These are phyloP conservation scores for Diplosoma virens DNA, from an alignment of 23 tunicate genomes.

Conservation along the genomic window DNA sequence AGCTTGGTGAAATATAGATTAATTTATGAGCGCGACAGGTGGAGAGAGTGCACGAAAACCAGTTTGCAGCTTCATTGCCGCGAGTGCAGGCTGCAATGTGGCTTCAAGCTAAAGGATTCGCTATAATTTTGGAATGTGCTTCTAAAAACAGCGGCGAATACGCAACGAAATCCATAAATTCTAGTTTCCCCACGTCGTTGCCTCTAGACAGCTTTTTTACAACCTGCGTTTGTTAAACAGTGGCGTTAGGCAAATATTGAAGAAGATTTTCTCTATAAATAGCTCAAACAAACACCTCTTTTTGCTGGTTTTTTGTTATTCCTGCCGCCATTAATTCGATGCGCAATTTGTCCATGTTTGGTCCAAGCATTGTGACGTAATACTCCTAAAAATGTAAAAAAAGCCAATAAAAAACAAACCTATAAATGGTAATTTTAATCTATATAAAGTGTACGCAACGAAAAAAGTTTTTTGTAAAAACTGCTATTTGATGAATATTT, in stretches of 20 bases:
- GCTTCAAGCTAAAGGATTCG: conserved; percentile 61
- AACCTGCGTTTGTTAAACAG: too few relatives aligned
- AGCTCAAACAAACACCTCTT: conserved; percentile 30
- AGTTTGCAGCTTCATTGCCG: too few relatives aligned
- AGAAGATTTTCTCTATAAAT: conserved; percentile 1
- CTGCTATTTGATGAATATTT: background rate
- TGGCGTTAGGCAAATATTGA: too few relatives aligned
- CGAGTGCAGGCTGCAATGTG: too few relatives aligned
- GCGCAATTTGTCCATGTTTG: conserved; percentile 41
- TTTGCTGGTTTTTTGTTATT: conserved; percentile 32
- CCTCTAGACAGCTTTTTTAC: conserved; percentile 65
- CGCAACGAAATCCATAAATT: conserved; percentile 74
- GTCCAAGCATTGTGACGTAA: conserved; percentile 54
- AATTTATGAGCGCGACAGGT: too few relatives aligned
- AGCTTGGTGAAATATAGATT: background rate
- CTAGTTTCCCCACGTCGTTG: conserved; percentile 18
- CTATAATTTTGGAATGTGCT: conserved; percentile 55
- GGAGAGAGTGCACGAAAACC: too few relatives aligned
- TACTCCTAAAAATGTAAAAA: too few relatives aligned
- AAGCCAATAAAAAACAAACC: background rate
- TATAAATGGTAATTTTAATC: background rate
- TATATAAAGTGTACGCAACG: background rate
- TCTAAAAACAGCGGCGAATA: conserved; percentile 74
- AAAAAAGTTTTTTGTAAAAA: background rate
- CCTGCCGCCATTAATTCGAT: conserved; percentile 64